A percentile compares a stretch with the other conserved stretches of the same genome.
Evolutionary conservation across 2,113 vertebrate genomes (phyloP).

Genomic region (Thamnophis sirtalis): DNA sequence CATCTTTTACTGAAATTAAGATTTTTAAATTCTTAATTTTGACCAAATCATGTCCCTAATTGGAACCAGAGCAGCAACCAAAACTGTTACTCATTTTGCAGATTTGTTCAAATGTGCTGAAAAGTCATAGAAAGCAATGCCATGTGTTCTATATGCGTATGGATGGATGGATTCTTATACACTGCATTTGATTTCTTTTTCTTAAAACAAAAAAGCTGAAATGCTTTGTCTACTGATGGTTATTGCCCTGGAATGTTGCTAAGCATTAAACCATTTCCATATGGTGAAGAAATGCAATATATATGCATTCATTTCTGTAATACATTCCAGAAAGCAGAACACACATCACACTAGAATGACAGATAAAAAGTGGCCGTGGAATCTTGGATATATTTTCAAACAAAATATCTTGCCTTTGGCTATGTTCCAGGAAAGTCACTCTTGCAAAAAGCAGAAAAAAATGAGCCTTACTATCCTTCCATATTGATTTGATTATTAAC

Average conservation of each 20-base stretch:
- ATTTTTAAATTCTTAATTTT: background rate
- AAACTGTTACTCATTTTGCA: background rate
- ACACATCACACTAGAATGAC: background rate
- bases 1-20: background rate
- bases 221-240: conserved; percentile 39
- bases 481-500: conserved; percentile 1
- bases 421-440: background rate
- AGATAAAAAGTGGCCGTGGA: conserved; percentile 26
- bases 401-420: background rate
- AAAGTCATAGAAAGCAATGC: conserved; percentile 47
- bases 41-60: background rate
- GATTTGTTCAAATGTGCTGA: background rate
- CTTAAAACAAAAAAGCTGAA: conserved; percentile 12
- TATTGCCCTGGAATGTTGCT: conserved; percentile 32
- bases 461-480: background rate
- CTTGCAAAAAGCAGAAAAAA: conserved; percentile 30
- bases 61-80: background rate
- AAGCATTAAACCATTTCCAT: conserved; percentile 46
- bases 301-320: conserved; percentile 53
- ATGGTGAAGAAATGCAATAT: conserved; percentile 43
- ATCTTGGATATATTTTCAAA: conserved; percentile 6
- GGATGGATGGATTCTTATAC: background rate
- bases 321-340: conserved; percentile 45
- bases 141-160: background rate
- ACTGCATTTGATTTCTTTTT: background rate